These are phyloP conservation scores for Adoxophyes honmai DNA, from an alignment of 1,140 invertebrate genomes.

Conservation along the genomic window DNA sequence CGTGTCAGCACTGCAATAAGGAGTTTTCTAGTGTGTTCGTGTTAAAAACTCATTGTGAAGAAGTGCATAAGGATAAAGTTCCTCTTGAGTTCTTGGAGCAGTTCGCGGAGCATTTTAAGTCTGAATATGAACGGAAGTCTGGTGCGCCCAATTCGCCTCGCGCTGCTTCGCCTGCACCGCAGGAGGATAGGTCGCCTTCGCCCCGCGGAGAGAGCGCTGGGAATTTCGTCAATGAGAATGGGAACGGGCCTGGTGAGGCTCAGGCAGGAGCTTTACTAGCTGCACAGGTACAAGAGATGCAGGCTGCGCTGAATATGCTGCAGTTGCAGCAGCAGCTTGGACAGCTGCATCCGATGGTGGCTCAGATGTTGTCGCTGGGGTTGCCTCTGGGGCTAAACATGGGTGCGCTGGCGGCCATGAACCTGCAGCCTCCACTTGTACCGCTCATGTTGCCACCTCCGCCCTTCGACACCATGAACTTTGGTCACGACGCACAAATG, in stretches of 20 bases:
- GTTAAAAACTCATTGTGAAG: constrained; percentile 96
- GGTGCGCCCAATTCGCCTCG: constrained; percentile 82
- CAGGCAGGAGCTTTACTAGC: constrained; percentile 79
- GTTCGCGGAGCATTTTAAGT: constrained; percentile 93
- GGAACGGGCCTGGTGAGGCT: constrained; percentile 79
- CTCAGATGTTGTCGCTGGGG: constrained; percentile 84
- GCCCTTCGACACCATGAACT: constrained; percentile 82
- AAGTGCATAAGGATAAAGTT: constrained; percentile 94
- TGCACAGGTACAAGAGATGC: constrained; percentile 90
- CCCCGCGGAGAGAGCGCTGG: constrained; percentile 77
- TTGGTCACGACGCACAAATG: constrained; percentile 76
- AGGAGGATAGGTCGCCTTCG: constrained; percentile 71
- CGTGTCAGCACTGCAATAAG: constrained; percentile 94
- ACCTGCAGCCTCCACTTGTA: constrained; percentile 90
- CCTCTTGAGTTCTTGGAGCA: constrained; percentile 93
- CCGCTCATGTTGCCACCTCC: constrained; percentile 94
- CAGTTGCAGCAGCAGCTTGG: constrained; percentile 91
- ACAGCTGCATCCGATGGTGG: constrained; percentile 85
- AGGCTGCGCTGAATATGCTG: constrained; percentile 91
- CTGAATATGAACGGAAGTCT: constrained; percentile 89
- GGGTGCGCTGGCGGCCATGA: constrained; percentile 91
- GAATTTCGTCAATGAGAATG: constrained; percentile 70
- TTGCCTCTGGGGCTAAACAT: constrained; percentile 90
- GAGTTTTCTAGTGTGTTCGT: constrained; percentile 97
- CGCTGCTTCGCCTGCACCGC: constrained; percentile 77